phyloP scores from a whole-genome alignment of 2,797 vertebrate species.

The Pogonophryne albipinna region DNA sequence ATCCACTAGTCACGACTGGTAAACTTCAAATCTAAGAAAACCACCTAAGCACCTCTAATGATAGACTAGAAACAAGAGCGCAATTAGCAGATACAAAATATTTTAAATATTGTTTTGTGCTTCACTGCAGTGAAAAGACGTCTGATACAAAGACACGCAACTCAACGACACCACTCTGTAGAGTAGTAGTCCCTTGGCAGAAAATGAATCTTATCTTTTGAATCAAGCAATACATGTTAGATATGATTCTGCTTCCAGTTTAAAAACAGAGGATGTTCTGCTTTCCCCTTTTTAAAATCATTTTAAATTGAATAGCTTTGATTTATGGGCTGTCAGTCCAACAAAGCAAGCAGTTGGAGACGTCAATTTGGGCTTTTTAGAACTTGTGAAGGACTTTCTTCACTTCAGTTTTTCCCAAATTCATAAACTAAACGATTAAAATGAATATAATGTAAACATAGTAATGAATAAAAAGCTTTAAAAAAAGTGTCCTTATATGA shows the following conservation, averaged over 20 bases:
- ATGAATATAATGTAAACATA: background rate
- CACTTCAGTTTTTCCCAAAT: no score
- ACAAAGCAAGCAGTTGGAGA: background rate
- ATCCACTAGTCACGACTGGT: constrained; percentile 6
- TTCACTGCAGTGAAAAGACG: background rate
- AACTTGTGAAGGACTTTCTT: no score
- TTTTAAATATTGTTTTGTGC: background rate
- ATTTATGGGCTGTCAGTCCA: background rate
- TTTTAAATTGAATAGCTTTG: background rate
- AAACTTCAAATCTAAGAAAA: constrained; percentile 7
- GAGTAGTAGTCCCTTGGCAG: background rate
- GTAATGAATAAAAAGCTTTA: no score
- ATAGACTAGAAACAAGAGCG: background rate
- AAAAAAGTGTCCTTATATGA: background rate
- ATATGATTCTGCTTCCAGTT: background rate
- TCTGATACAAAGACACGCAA: background rate
- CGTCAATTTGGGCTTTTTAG: background rate
- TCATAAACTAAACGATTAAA: background rate
- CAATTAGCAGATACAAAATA: background rate
- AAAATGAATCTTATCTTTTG: background rate
- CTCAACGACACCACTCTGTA: background rate
- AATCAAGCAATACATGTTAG: constrained; percentile 4
- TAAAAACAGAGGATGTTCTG: background rate
- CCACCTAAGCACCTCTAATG: background rate
- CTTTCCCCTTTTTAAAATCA: background rate